Evolutionary conservation across 2,888 invertebrate genomes (phyloP), one percentile per base, ranked within the genome.

Genomic region (Boloria euphrosyne): DNA sequence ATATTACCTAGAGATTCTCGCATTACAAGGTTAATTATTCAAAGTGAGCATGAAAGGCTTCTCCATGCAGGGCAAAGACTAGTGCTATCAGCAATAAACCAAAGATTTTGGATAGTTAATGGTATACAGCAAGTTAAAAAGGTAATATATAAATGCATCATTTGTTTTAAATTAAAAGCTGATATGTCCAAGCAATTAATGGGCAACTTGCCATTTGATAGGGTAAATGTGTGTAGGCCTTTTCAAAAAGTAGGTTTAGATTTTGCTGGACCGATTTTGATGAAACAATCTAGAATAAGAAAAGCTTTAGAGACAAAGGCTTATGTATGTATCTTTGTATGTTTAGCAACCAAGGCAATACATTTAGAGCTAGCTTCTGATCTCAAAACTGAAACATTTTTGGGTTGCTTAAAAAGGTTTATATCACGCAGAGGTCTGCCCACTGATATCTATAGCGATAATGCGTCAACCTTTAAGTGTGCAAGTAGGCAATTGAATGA

Each of bases 11-110:
- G 66, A 47, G 17, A 44, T 0, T 70, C 69, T 59, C 14, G 4
- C 0, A 62, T 73, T 7, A 71, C 69, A 4, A 27, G 65, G 4
- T 38, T 73, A 3, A 66, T 76, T 57, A 71, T 76, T 17, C 14
- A 55, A 57, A 52, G 38, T 16, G 65, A 65, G 18, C 68, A 68
- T 52, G 1, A 44, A 22, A 65, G 53, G 22, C 7, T 62, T 7
- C 44, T 68, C 4, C 68, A 68, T 65, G 62, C 65, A 52, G 68
- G 68, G 5, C 58, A 58, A n/a, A 64, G 47, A 49, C 46, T 60
- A 3, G 17, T 60, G 7, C 43, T 63, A 10, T 31, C 38, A 13
- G 14, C 18, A 27, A 17, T 67, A 47, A 47, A 43, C 10, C 62
- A 65, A 54, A 65, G 27, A 44, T 69, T 49, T 22, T 67, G 65